These are phyloP conservation scores for Nasonovia ribisnigri DNA, from an alignment of 2,888 invertebrate genomes.

Conservation along the genomic window DNA sequence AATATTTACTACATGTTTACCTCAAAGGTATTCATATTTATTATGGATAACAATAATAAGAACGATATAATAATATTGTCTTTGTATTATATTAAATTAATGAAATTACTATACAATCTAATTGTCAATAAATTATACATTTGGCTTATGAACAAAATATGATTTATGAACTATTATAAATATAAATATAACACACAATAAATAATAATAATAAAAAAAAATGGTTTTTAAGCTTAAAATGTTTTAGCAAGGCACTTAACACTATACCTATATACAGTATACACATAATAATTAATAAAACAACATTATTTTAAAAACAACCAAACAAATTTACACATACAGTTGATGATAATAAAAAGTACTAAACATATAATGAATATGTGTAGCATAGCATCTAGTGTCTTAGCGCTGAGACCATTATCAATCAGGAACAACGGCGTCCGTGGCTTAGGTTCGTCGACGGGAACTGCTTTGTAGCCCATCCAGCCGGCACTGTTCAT, in stretches of 20 bases:
- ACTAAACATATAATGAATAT: conserved; percentile 54
- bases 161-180: neutral
- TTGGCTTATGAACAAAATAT: neutral
- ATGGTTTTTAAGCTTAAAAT: neutral
- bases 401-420: conserved; percentile 24
- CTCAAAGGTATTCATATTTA: neutral
- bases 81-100: neutral
- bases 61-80: neutral
- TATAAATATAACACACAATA: too few relatives aligned
- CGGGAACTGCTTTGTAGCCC: conserved; percentile 48
- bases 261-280: neutral
- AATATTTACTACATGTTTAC: neutral
- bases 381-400: conserved; percentile 50
- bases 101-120: neutral
- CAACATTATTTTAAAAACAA: conserved; percentile 43
- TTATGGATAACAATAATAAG: neutral
- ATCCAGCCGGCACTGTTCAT: conserved; percentile 6
- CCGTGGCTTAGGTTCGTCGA: conserved; percentile 34
- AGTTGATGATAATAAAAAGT: conserved; percentile 52
- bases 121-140: neutral
- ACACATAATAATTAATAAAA: neutral
- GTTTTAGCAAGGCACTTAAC: neutral
- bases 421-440: conserved; percentile 40
- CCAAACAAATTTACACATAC: conserved; percentile 59
- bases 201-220: neutral